phyloP scores from a whole-genome alignment of 2,113 vertebrate species.

The Spea multiplicata region DNA sequence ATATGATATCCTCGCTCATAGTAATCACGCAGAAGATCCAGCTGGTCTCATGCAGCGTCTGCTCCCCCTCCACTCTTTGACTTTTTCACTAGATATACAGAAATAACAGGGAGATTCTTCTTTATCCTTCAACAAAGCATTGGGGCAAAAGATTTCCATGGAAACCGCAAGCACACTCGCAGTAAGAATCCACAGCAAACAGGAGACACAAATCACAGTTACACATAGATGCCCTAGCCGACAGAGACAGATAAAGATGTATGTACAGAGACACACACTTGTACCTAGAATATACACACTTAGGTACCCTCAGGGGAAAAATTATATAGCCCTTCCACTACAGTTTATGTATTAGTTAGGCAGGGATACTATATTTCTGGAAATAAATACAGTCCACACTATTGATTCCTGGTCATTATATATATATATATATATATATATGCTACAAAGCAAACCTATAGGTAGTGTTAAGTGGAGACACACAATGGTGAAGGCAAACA shows the following conservation, averaged over 20 bases:
- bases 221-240: neutral
- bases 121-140: constrained; percentile 44
- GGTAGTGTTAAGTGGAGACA: too few relatives aligned
- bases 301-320: neutral
- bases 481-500: too few relatives aligned
- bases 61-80: constrained; percentile 1
- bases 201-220: neutral
- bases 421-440: too few relatives aligned
- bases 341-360: too few relatives aligned
- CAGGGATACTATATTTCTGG: too few relatives aligned
- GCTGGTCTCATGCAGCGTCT: constrained; percentile 2
- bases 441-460: too few relatives aligned
- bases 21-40: neutral
- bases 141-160: constrained; percentile 36
- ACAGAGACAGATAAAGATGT: neutral
- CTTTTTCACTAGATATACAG: constrained; percentile 13
- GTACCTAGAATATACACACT: neutral
- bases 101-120: constrained; percentile 28
- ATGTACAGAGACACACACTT: neutral
- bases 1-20: neutral
- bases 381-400: too few relatives aligned
- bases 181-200: constrained; percentile 15
- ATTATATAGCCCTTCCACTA: neutral
- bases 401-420: too few relatives aligned
- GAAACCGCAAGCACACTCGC: constrained; percentile 26